Evolutionary conservation across 2,113 vertebrate species (phyloP).

Genomic region (Climacteris rufus): DNA sequence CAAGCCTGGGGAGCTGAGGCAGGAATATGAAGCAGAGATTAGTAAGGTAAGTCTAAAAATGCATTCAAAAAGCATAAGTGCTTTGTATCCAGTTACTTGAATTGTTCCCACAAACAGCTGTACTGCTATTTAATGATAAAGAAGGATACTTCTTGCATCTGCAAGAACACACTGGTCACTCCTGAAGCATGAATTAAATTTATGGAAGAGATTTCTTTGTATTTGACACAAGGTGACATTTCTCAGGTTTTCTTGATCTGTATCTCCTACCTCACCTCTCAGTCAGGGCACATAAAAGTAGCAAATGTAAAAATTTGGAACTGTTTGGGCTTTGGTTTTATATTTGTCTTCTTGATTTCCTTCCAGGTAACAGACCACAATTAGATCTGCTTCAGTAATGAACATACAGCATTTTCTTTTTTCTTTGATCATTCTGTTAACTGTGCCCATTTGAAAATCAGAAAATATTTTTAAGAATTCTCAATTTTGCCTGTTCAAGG

Average conservation of each 20-base stretch:
- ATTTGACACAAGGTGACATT: neutral
- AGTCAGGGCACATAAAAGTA: neutral
- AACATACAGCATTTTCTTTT: neutral
- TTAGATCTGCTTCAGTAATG: neutral
- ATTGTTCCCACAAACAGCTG: neutral
- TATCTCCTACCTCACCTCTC: neutral
- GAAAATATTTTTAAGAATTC: neutral
- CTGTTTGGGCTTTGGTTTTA: neutral
- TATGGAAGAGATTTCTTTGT: neutral
- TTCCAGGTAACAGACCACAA: neutral
- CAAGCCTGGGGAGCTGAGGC: conserved; percentile 77
- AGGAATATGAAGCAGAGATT: conserved; percentile 80
- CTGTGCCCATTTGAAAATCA: neutral
- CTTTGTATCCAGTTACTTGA: neutral
- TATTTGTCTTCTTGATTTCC: neutral
- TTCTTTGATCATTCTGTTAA: neutral
- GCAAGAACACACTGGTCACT: neutral
- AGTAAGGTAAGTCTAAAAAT: conserved; percentile 70
- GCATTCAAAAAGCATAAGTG: neutral
- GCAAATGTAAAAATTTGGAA: neutral
- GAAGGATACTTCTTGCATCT: neutral
- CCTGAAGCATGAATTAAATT: neutral
- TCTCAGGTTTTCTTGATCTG: neutral
- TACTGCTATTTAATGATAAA: neutral
- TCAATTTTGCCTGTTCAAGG: neutral